Evolutionary conservation across 1,140 invertebrate species (phyloP), one percentile per base, ranked within the genome.

Genomic region (Diorhabda carinulata): DNA sequence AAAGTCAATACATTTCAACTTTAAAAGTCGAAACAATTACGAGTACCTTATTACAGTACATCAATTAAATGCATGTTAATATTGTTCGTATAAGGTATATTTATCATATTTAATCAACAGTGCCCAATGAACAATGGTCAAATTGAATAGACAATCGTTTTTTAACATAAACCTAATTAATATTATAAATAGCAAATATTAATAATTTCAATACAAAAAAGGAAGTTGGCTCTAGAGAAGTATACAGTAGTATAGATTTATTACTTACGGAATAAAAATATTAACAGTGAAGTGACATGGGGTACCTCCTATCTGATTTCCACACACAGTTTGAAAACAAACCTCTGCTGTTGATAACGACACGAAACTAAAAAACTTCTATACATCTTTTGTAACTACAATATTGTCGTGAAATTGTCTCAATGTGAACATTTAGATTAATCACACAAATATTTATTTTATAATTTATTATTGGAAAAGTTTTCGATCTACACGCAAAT

Each of bases 311-410:
- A 63, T 63, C 44, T 4, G 61, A 45, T 4, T 63, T 10, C 44
- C 44, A 63, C 61, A 63, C 42, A 44, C 10, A 43, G 4, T 63
- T 43, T 10, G 45, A 45, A 63, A 47, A 63, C 10, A 9, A 63
- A 63, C 44, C 8, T 45, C 43, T 63, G 7, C 5, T 63, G 61
- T 44, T 63, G 44, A 25, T n/a, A 45, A 52, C 9, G 7, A 10
- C n/a, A 40, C 43, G 44, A 63, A 47, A 44, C 59, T 3, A 43
- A 61, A 43, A 61, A 40, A 40, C 7, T 43, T 40, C 25, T 61
- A 61, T 40, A 61, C 59, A 61, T 61, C 42, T 61, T 61, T 61
- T 43, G 47, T n/a, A 8, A 6, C n/a, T 8, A 4, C 4, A 52
- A 52, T n/a, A 52, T n/a, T 52, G 47, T 6, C 47, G 4, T 8